Percentiles rank a stretch among this genome's conserved stretches.
Conservation (phyloP, 1,140 invertebrate species). For the Melitaea cinxia region DNA sequence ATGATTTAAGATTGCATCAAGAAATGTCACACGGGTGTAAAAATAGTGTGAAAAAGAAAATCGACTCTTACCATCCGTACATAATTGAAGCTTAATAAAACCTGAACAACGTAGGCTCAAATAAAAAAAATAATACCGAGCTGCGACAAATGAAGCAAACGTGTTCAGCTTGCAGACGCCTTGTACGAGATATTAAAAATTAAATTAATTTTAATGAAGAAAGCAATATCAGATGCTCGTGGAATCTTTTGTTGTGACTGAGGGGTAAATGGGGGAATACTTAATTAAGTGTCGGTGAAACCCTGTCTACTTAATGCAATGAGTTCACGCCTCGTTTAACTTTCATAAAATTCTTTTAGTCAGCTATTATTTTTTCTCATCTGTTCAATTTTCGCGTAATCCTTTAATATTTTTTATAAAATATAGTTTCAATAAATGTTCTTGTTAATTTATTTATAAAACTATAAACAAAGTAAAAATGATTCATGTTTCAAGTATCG, state of each 20-base stretch:
- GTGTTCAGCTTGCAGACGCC: constrained; percentile 37
- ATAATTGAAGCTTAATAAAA: constrained; percentile 4
- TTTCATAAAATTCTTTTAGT: constrained; percentile 73
- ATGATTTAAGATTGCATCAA: background rate
- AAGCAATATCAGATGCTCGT: constrained; percentile 56
- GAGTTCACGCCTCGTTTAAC: constrained; percentile 78
- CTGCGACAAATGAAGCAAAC: constrained; percentile 47
- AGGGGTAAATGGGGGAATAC: constrained; percentile 63
- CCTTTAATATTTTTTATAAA: background rate
- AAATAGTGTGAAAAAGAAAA: background rate
- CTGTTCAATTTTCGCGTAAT: background rate
- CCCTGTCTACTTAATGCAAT: constrained; percentile 76
- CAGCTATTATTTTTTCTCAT: constrained; percentile 1
- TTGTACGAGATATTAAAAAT: constrained; percentile 60
- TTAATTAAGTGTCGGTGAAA: constrained; percentile 79
- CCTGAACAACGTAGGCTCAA: background rate
- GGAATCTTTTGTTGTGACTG: constrained; percentile 75
- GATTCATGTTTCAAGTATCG: no score
- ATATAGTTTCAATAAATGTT: background rate
- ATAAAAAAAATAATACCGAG: constrained; percentile 33
- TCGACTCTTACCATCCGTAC: background rate
- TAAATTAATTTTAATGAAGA: constrained; percentile 75
- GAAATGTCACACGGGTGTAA: background rate
- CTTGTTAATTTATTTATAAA: no score
- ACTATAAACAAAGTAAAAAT: background rate